Conservation (phyloP, 2,888 invertebrate genomes). For the Gryllus longicercus region DNA sequence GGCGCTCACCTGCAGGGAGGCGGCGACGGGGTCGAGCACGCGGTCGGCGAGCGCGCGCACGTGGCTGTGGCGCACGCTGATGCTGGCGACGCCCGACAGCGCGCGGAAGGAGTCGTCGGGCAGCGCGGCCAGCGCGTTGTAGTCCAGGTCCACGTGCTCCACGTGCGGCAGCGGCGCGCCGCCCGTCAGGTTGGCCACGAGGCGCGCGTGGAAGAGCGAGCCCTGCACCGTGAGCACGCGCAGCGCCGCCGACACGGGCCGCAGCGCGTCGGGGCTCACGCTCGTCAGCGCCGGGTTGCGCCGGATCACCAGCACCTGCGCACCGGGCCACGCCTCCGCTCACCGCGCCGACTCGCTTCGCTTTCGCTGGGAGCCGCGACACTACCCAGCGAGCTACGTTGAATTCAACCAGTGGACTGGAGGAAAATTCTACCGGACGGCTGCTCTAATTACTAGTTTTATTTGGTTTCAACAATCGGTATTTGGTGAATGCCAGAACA, state of each 20-base stretch:
- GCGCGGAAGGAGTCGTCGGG: background rate
- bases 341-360: no score
- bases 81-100: background rate
- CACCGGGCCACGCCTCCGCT: no score
- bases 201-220: background rate
- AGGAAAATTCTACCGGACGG: no score
- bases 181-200: background rate
- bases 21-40: background rate
- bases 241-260: background rate
- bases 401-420: no score
- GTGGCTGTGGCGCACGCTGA: background rate
- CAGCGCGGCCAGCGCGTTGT: background rate
- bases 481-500: no score
- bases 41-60: background rate
- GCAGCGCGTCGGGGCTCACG: background rate
- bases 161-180: background rate
- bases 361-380: no score
- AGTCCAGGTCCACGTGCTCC: background rate
- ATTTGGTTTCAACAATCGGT: no score
- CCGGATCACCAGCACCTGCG: background rate
- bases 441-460: no score
- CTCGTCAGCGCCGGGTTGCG: background rate
- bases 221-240: background rate
- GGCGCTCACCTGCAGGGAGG: no score
- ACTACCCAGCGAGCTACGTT: no score